These are phyloP conservation scores for Spermophilus dauricus DNA, from an alignment of 2,113 vertebrate species.

Conservation along the genomic window DNA sequence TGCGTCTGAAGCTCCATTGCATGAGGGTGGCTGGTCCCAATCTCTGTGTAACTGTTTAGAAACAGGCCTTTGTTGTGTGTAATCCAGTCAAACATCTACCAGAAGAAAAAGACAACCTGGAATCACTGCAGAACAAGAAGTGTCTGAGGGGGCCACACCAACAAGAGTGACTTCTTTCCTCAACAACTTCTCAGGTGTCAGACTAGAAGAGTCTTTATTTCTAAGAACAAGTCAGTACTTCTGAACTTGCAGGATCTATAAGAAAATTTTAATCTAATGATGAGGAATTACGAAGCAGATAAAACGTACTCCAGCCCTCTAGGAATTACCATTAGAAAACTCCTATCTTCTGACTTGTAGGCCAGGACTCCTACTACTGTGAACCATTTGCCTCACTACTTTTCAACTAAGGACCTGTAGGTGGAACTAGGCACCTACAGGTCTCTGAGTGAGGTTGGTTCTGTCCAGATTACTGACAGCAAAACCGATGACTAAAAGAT, in stretches of 20 bases:
- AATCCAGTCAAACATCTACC: constrained; percentile 99
- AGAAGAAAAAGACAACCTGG: constrained; percentile 69
- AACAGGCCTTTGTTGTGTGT: constrained; percentile 99
- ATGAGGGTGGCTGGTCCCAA: constrained; percentile 96
- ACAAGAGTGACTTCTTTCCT: not conserved
- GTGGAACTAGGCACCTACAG: fast-evolving
- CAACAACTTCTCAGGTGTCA: not conserved
- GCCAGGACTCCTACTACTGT: not conserved
- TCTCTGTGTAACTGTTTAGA: constrained; percentile 98
- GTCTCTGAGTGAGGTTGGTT: not conserved
- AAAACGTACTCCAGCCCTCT: not conserved
- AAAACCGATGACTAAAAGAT: not conserved
- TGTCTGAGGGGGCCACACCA: not conserved
- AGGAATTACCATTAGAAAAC: not conserved
- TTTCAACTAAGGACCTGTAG: not conserved
- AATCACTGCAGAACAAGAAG: constrained; percentile 30
- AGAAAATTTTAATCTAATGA: not conserved
- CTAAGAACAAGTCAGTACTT: not conserved
- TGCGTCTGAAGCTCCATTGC: constrained; percentile 98
- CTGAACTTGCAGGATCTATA: not conserved
- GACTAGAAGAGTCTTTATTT: not conserved
- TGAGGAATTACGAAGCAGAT: not conserved
- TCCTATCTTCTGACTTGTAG: not conserved
- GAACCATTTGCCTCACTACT: not conserved
- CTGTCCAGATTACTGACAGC: not conserved